Percentiles rank a stretch among this genome's conserved stretches.
These are phyloP conservation scores for Brenthis daphne DNA, from an alignment of 2,888 invertebrate species.

Conservation along the genomic window DNA sequence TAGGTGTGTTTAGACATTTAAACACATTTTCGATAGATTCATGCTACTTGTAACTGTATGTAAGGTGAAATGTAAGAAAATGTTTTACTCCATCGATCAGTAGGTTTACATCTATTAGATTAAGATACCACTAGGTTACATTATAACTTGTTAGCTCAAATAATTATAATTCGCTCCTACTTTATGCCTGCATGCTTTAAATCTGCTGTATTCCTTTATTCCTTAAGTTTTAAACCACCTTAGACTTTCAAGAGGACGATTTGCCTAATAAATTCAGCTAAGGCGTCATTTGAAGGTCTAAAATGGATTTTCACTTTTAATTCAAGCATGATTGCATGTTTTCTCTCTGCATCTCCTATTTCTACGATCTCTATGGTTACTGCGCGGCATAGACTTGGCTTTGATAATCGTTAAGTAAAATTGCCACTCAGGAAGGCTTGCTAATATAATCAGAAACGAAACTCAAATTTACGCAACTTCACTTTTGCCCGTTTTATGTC, in stretches of 20 bases:
- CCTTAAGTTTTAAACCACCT: conserved; percentile 52
- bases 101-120: conserved; percentile 7
- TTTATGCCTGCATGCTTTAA: conserved; percentile 76
- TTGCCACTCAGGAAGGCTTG: conserved; percentile 68
- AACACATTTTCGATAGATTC: conserved; percentile 2
- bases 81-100: background rate
- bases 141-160: conserved; percentile 28
- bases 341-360: conserved; percentile 75
- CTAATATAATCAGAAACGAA: conserved; percentile 53
- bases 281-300: conserved; percentile 56
- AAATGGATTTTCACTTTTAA: conserved; percentile 54
- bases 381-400: conserved; percentile 82
- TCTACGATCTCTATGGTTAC: conserved; percentile 83
- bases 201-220: conserved; percentile 60
- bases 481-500: conserved; percentile 72
- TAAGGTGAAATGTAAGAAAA: conserved; percentile 12
- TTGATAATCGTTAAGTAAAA: conserved; percentile 71
- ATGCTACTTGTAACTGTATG: conserved; percentile 9
- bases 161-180: conserved; percentile 70
- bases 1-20: background rate
- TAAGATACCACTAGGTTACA: conserved; percentile 4
- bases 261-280: conserved; percentile 36
- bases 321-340: conserved; percentile 75
- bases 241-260: conserved; percentile 55
- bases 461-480: conserved; percentile 46